Evolutionary conservation across 2,888 invertebrate species (phyloP).

Genomic region (Syrista parreyssii): DNA sequence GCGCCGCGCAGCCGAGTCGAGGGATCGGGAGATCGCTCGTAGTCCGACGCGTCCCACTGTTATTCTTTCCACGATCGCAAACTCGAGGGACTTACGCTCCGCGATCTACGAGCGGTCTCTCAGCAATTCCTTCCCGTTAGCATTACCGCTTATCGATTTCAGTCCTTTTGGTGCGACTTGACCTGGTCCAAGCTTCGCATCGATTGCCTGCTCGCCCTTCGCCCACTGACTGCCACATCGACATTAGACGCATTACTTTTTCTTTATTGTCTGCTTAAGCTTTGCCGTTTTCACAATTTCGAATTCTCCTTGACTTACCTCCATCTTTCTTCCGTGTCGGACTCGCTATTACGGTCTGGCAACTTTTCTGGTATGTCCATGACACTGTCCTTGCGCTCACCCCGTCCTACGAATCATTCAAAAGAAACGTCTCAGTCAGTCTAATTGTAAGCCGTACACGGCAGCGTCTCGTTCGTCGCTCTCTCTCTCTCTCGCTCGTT

Average conservation of each 20-base stretch:
- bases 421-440: background rate
- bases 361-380: slow-evolving; percentile 69
- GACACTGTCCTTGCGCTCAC: slow-evolving; percentile 72
- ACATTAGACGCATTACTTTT: background rate
- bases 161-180: slow-evolving; percentile 84
- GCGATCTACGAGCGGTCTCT: background rate
- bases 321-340: slow-evolving; percentile 68
- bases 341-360: slow-evolving; percentile 71
- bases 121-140: background rate
- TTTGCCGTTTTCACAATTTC: too few species aligned
- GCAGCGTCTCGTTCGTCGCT: too few species aligned
- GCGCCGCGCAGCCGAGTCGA: too few species aligned
- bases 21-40: too few species aligned
- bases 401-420: slow-evolving; percentile 55
- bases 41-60: too few species aligned
- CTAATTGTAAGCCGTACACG: background rate
- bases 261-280: too few species aligned
- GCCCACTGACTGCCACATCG: slow-evolving; percentile 45
- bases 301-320: slow-evolving; percentile 43
- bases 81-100: background rate
- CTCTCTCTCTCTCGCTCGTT: too few species aligned
- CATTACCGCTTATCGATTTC: slow-evolving; percentile 68
- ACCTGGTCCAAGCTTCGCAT: slow-evolving; percentile 78
- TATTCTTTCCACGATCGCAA: background rate
- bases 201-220: slow-evolving; percentile 58